Evolutionary conservation across 53 echinoderm and acorn worm genomes (phyloP).

Genomic region (Crossaster papposus): DNA sequence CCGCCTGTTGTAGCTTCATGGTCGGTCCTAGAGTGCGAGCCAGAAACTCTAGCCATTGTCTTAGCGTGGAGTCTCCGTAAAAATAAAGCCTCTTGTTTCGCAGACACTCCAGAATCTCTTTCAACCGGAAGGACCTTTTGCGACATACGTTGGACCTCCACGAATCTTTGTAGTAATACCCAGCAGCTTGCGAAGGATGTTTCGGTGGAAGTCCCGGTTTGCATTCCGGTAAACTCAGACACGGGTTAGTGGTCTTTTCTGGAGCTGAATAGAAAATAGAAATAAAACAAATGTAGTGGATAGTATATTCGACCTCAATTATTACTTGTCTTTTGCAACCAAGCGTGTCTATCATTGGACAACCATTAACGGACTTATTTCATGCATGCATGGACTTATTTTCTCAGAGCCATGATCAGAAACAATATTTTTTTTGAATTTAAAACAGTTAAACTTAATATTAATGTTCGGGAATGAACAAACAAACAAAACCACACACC

Average conservation of each 20-base stretch:
- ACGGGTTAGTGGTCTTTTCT: neutral
- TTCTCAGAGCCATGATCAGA: too few species aligned
- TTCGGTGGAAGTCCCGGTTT: conserved; percentile 45
- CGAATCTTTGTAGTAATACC: conserved; percentile 52
- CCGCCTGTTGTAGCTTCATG: conserved; percentile 18
- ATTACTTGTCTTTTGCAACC: neutral
- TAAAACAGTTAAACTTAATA: too few species aligned
- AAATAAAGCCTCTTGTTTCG: conserved; percentile 69
- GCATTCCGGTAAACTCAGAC: conserved; percentile 1
- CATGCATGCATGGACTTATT: too few species aligned
- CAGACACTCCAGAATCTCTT: conserved; percentile 59
- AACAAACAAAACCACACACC: too few species aligned
- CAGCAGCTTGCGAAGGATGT: conserved; percentile 31
- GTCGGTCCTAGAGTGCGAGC: conserved; percentile 26
- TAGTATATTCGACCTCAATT: neutral
- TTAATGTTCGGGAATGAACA: too few species aligned
- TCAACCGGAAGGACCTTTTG: conserved; percentile 29
- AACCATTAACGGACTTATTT: too few species aligned
- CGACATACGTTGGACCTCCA: conserved; percentile 74
- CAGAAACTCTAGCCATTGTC: conserved; percentile 79
- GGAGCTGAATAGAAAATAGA: neutral
- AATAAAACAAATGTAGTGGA: neutral
- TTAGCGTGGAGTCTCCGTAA: conserved; percentile 77
- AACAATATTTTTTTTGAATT: too few species aligned
- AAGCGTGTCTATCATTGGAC: too few species aligned